These are phyloP conservation scores for Eristalinus aeneus DNA, from an alignment of 2,888 invertebrate species.

Conservation along the genomic window DNA sequence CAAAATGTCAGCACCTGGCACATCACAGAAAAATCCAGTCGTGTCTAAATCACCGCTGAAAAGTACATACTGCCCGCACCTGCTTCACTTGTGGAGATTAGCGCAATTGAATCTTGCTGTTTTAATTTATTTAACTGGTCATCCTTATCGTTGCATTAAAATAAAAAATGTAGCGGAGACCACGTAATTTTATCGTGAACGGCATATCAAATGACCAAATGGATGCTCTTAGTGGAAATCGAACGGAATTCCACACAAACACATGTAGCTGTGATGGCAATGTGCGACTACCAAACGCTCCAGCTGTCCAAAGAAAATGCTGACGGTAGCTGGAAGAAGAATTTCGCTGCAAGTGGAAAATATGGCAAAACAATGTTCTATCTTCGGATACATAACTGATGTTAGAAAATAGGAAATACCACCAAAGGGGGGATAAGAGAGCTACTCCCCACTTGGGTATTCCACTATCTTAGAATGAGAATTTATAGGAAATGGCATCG, in stretches of 20 bases:
- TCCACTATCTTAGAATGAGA: slow-evolving; percentile 26
- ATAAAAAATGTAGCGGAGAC: slow-evolving; percentile 33
- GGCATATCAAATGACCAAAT: slow-evolving; percentile 61
- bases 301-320: slow-evolving; percentile 33
- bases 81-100: neutral
- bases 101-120: slow-evolving; percentile 23
- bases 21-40: neutral
- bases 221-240: slow-evolving; percentile 43
- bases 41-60: neutral
- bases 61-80: neutral
- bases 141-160: slow-evolving; percentile 40
- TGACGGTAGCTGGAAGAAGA: slow-evolving; percentile 3
- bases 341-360: slow-evolving; percentile 33
- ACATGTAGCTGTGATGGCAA: neutral
- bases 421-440: slow-evolving; percentile 6
- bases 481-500: slow-evolving; percentile 30
- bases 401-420: slow-evolving; percentile 43
- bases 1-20: too few relatives aligned
- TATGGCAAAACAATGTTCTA: slow-evolving; percentile 47
- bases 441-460: slow-evolving; percentile 43
- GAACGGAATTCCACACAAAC: slow-evolving; percentile 23
- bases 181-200: slow-evolving; percentile 58
- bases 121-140: slow-evolving; percentile 23
- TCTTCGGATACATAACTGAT: slow-evolving; percentile 30
- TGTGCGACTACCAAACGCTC: slow-evolving; percentile 1